Evolutionary conservation across 2,888 invertebrate species (phyloP), one percentile per base, ranked within the genome.

Genomic region (Protodeltote pygarga): DNA sequence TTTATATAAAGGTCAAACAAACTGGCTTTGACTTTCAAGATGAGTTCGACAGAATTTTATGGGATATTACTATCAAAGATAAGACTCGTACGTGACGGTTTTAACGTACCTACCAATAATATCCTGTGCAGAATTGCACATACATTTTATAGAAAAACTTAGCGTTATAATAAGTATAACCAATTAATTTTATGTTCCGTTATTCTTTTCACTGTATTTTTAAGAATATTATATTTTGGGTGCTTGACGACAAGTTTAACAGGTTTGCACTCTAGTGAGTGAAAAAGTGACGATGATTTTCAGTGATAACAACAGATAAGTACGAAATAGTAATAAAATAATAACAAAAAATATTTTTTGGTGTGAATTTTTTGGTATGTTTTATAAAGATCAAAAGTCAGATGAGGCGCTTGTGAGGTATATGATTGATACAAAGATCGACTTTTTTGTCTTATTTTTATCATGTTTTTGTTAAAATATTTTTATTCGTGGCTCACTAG

Each of bases 1-100:
- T 86, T 86, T 84, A 78, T 82, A 78, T 82, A 87, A 88, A 88
- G 85, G 89, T 88, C 85, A 87, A 66, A 55, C 57, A 62, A 82
- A 85, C 85, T 79, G 81, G 86, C 77, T 82, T 53, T 65, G 69
- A 75, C 79, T 81, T 83, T 81, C 73, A 73, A 85, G 79, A 81
- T 74, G 77, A 65, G 71, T 65, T 75, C 73, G 46, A 70, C 71
- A 70, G 59, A 68, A 64, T 80, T 79, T 80, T 77, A 80, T 79
- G 64, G 68, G 69, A 75, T 77, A 72, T 74, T 75, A 66, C 66
- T 64, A 75, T 68, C 62, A 72, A 69, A 76, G 63, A 71, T 67
- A 66, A 62, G 57, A 64, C 27, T 37, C 52, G 29, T 60, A 70
- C 50, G 42, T 59, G 51, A 45, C 45, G 19, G 46, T 14, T 58